A percentile compares a stretch with the other conserved stretches of the same genome.
Conservation (phyloP, 2,888 invertebrate genomes). For the Mimumesa dahlbomi region DNA sequence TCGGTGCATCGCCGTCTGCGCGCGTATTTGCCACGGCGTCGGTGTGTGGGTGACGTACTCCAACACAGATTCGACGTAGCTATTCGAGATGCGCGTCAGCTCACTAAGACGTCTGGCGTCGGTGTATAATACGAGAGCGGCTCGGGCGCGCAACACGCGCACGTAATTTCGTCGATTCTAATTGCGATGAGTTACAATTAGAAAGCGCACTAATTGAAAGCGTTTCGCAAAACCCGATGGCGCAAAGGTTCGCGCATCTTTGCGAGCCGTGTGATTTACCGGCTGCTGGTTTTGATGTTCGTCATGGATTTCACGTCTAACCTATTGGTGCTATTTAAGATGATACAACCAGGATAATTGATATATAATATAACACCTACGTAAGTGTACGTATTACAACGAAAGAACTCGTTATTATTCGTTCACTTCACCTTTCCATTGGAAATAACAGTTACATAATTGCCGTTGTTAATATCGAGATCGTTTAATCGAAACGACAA, state of each 20-base stretch:
- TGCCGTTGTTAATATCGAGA: no score
- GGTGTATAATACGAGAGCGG: constrained; percentile 49
- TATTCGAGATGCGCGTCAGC: constrained; percentile 29
- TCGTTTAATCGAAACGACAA: no score
- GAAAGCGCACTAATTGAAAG: constrained; percentile 77
- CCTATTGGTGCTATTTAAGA: not conserved
- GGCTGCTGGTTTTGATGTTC: constrained; percentile 21
- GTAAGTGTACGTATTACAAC: no score
- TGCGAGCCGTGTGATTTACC: constrained; percentile 69
- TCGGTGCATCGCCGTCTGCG: constrained; percentile 10
- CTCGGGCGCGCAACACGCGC: constrained; percentile 48
- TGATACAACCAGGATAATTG: no score
- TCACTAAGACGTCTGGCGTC: constrained; percentile 36
- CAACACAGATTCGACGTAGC: constrained; percentile 9
- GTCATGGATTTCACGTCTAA: constrained; percentile 5
- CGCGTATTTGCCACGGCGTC: not conserved
- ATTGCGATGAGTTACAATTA: constrained; percentile 75
- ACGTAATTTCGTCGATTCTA: constrained; percentile 73
- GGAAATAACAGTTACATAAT: no score
- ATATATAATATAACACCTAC: no score
- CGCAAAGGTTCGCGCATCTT: constrained; percentile 70
- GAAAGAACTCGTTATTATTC: no score
- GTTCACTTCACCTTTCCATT: no score
- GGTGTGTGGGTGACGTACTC: not conserved
- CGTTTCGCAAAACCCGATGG: constrained; percentile 73